Base-by-base conservation (phyloP, 1,140 invertebrate genomes). In the Psix sp. region DNA sequence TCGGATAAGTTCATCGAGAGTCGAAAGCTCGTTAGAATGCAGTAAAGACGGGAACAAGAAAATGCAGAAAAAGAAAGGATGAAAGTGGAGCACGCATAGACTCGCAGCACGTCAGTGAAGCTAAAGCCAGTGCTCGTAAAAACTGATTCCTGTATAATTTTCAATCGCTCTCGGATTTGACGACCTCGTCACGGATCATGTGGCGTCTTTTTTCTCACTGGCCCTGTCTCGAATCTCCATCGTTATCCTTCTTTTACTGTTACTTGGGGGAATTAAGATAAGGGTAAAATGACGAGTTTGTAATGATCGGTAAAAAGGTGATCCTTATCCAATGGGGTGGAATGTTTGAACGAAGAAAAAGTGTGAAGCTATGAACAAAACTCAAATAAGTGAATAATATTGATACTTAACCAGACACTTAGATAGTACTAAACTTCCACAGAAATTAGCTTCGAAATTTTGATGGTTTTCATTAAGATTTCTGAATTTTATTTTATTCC, bases 131-230 rank as follows among this genome's bases (percentile, higher is more conserved):
- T 65, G 77, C 78, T 88, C 85, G 82, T 88, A 87, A 87, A 81
- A 86, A 81, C 80, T 84, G 84, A 88, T 88, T 84, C 84, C 84
- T 87, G 86, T 86, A 88, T 86, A 88, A 88, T 87, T 88, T 87
- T 88, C 85, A 87, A 88, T 87, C 83, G 83, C 68, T 77, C 57
- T 77, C 77, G 84, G 82, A 86, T 86, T 87, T 87, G 85, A 86
- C 84, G 85, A 86, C 79, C 84, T 83, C 85, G 84, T 85, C 85
- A 85, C 74, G 77, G 73, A 74, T 60, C 63, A 76, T 72, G 48
- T 45, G 31, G 31, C 60, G 65, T 76, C 75, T 54, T 70, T 60
- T 60, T 6, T 36, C 57, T 31, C 38, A 16, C 7, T 21, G 5
- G 16, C 7, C 21, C 48, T 40, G 11, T 68, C 65, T 70, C 52